A percentile compares a stretch with the other conserved stretches of the same genome.
phyloP scores from a whole-genome alignment of 2,888 invertebrate species.

The Chalcis sispes region DNA sequence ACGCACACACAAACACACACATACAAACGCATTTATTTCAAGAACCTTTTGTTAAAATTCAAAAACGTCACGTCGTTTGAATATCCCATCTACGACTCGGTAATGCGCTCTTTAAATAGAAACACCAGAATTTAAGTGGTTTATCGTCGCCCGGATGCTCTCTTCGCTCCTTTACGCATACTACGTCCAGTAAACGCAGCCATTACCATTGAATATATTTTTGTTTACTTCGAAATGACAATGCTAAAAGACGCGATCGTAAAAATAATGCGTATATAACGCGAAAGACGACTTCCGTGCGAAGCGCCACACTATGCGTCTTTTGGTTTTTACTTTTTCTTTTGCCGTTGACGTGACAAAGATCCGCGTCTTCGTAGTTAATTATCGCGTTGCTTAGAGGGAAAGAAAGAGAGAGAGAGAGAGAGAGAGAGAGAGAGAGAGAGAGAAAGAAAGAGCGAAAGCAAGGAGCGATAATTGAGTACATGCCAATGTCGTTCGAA shows the following conservation, averaged over 20 bases:
- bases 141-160: not conserved
- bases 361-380: not conserved
- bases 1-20: conserved; percentile 6
- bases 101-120: conserved; percentile 19
- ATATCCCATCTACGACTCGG: conserved; percentile 11
- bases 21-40: not conserved
- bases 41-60: not conserved
- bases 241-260: conserved; percentile 14
- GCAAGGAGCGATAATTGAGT: conserved; percentile 62
- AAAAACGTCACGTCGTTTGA: conserved; percentile 3
- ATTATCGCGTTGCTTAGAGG: not conserved
- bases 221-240: conserved; percentile 21
- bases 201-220: conserved; percentile 39
- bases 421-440: not conserved
- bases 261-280: conserved; percentile 1
- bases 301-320: not conserved
- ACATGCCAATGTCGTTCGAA: conserved; percentile 57
- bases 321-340: too few relatives aligned
- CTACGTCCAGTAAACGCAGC: conserved; percentile 24
- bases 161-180: not conserved
- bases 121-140: conserved; percentile 4
- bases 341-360: too few relatives aligned
- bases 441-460: conserved; percentile 5
- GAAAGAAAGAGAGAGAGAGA: conserved; percentile 42
- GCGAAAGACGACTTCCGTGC: conserved; percentile 43